Evolutionary conservation across 2,888 invertebrate genomes (phyloP), one percentile per base, ranked within the genome.

Genomic region (Stratiomys singularior): DNA sequence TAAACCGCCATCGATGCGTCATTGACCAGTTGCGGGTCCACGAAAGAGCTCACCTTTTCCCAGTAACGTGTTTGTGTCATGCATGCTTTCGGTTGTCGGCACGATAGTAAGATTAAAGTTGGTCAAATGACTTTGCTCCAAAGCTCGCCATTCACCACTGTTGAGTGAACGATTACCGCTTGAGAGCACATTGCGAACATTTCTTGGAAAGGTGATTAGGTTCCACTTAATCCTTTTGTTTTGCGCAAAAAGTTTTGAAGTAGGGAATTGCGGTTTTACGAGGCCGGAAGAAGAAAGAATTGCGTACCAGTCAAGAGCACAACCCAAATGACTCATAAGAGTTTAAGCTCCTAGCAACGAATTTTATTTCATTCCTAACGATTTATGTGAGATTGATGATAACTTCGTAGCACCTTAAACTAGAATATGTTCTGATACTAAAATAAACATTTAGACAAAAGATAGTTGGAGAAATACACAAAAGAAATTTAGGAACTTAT

Each of bases 41-140:
- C 60, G 23, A 47, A 47, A 69, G 46, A 37, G 37, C 28, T 15
- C 56, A 44, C 37, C 27, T 21, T 23, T 74, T 74, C 74, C n/a
- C 18, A 60, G 15, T 25, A 74, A 60, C 23, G 30, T 74, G 30
- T 74, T 58, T 58, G 74, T 60, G 74, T 74, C 72, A 52, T 30
- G 25, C 69, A n/a, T 27, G 52, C 37, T 5, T 37, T 37, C n/a
- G 44, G 67, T 44, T 13, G 13, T 15, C 60, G 25, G 60, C 60
- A 21, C 27, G n/a, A 60, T 23, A 23, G 37, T 37, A 5, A 37
- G 37, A 37, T 37, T 3, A 5, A 5, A 37, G 37, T 37, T 37
- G 37, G 37, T 9, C 37, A 37, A 37, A 37, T 37, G 37, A 37
- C 37, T 37, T 5, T 37, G 21, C 60, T 52, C 52, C 15, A 3